Evolutionary conservation across 2,888 invertebrate genomes (phyloP), one percentile per base, ranked within the genome.

Genomic region (Oeneis ivallda): DNA sequence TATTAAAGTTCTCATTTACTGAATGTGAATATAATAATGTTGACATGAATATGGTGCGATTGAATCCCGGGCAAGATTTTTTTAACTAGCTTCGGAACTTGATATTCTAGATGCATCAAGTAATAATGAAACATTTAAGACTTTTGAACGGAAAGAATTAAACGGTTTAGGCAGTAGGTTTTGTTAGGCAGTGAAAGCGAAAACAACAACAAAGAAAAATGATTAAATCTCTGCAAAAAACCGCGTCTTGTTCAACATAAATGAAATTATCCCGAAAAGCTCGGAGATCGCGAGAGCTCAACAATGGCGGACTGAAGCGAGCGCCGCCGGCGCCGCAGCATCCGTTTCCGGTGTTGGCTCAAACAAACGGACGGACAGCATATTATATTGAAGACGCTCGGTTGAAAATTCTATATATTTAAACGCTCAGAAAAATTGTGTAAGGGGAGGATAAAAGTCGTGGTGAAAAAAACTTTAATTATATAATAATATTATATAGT

Each of bases 291-390:
- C 59, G 45, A 43, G 65, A 69, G 69, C 67, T 61, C 62, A 67
- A 71, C 72, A 71, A 72, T 72, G 67, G 64, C 66, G 64, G 15
- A 54, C 3, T 26, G 26, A 26, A 26, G 5, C 74, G 75, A 70
- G n/a, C n/a, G n/a, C 68, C 70, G 69, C 67, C 64, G 69, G 62
- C 71, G 68, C 66, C 68, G 73, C 72, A 70, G 71, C 74, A 70
- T 75, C 76, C 75, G 72, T 58, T 69, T 76, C 71, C 75, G 43
- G 70, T 67, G 67, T 52, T 49, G 72, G 69, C 59, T 73, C 63
- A 66, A 63, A 64, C 64, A 64, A 64, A 53, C 57, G 59, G 52
- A 53, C 34, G 57, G 50, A 58, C 64, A 64, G 50, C 64, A 52
- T 60, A 57, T 59, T 54, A 53, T 63, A 49, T 64, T 64, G 53